Evolutionary conservation across 2,113 vertebrate species (phyloP).

Genomic region (Thymallus thymallus): DNA sequence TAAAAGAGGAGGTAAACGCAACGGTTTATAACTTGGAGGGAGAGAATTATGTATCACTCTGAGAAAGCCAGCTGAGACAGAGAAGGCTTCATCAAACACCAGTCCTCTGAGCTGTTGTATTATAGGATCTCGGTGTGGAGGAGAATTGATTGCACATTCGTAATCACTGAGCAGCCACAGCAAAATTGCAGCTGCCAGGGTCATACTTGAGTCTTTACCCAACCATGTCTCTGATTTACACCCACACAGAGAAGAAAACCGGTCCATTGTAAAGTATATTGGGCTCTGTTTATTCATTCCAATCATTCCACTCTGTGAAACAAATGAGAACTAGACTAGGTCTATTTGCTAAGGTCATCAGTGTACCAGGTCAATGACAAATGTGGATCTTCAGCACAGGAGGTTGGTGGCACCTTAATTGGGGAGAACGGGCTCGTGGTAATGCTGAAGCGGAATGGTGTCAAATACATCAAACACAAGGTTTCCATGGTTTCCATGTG

Average conservation of each 20-base stretch:
- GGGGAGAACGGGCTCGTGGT: no score
- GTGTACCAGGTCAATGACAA: no score
- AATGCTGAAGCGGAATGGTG: no score
- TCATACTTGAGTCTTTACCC: conserved; percentile 46
- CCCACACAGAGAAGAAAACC: background rate
- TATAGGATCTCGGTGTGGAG: conserved; percentile 33
- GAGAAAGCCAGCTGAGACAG: conserved; percentile 32
- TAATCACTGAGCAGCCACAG: conserved; percentile 37
- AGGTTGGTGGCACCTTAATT: no score
- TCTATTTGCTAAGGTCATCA: background rate
- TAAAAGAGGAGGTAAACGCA: conserved; percentile 23
- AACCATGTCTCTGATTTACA: conserved; percentile 32
- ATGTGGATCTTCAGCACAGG: no score
- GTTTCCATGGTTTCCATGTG: no score
- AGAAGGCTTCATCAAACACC: conserved; percentile 43
- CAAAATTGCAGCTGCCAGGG: conserved; percentile 46
- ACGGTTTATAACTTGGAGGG: conserved; percentile 39
- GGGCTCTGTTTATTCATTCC: background rate
- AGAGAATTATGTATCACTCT: conserved; percentile 30
- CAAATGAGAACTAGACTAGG: background rate
- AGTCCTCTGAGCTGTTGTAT: conserved; percentile 37
- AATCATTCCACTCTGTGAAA: background rate
- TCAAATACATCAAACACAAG: no score
- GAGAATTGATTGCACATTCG: conserved; percentile 54
- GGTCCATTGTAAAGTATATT: background rate